These are phyloP conservation scores for Ypsolopha scabrella DNA, from an alignment of 2,888 invertebrate genomes.

Conservation along the genomic window DNA sequence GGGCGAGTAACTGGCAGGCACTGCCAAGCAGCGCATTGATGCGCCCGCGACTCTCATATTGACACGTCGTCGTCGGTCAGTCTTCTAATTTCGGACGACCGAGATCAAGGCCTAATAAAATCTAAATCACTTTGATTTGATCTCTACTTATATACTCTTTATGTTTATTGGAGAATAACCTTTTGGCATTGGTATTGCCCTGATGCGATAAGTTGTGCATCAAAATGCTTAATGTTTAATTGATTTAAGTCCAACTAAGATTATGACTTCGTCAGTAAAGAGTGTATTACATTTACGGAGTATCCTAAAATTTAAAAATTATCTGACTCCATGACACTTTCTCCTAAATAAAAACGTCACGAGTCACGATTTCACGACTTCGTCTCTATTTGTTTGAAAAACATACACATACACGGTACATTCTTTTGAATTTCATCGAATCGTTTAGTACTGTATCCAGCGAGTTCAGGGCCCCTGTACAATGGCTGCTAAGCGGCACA, in stretches of 20 bases:
- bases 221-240: too few species aligned
- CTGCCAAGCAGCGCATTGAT: slow-evolving; percentile 10
- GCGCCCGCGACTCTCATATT: not conserved
- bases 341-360: slow-evolving; percentile 31
- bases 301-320: too few species aligned
- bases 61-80: not conserved
- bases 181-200: not conserved
- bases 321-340: slow-evolving; percentile 14
- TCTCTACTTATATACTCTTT: not conserved
- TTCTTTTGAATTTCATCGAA: not conserved
- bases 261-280: too few species aligned
- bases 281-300: too few species aligned
- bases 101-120: not conserved
- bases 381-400: not conserved
- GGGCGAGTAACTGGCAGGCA: slow-evolving; percentile 11
- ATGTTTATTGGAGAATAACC: not conserved
- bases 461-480: too few species aligned
- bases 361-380: slow-evolving; percentile 11
- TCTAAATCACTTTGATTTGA: not conserved
- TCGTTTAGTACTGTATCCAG: not conserved
- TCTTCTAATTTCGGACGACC: not conserved
- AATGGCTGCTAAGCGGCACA: too few species aligned
- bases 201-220: too few species aligned
- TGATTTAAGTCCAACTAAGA: too few species aligned
- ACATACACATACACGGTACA: not conserved